Percentiles rank a stretch among this genome's conserved stretches.
Evolutionary conservation across 2,797 vertebrate genomes (phyloP).

Genomic region (Philypnodon macrostomus): DNA sequence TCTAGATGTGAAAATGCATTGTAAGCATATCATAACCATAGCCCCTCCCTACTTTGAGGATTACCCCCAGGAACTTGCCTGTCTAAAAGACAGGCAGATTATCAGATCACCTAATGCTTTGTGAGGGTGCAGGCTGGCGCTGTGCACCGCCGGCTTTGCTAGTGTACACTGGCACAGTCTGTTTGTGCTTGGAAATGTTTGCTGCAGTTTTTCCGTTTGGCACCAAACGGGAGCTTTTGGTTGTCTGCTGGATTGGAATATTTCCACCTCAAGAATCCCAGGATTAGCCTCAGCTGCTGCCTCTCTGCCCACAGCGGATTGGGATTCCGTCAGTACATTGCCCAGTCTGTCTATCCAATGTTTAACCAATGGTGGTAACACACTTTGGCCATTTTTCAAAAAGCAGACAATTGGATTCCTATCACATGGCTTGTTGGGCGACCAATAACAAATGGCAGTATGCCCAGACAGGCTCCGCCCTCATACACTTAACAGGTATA

Average conservation of each 20-base stretch:
- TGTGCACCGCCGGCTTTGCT: background rate
- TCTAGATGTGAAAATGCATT: constrained; percentile 47
- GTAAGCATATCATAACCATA: constrained; percentile 56
- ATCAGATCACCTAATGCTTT: constrained; percentile 51
- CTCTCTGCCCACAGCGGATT: constrained; percentile 38
- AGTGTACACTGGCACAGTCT: background rate
- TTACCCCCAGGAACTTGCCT: constrained; percentile 55
- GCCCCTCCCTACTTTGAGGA: constrained; percentile 58
- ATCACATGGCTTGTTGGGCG: constrained; percentile 58
- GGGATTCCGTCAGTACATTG: constrained; percentile 41
- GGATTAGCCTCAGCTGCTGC: constrained; percentile 59
- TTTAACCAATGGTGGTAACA: constrained; percentile 37
- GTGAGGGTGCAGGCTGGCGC: constrained; percentile 15
- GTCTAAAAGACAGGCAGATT: constrained; percentile 53
- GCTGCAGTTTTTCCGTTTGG: constrained; percentile 58
- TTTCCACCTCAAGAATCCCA: constrained; percentile 62
- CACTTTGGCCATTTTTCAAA: constrained; percentile 26
- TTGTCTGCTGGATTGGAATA: constrained; percentile 66
- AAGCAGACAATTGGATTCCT: constrained; percentile 29
- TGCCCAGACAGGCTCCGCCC: constrained; percentile 56
- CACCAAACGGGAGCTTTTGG: constrained; percentile 49
- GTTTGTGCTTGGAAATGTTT: constrained; percentile 52
- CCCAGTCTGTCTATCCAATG: constrained; percentile 40
- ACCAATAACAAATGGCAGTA: constrained; percentile 62
- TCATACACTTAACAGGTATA: constrained; percentile 72